Evolutionary conservation across 2,113 vertebrate species (phyloP).

Genomic region (Chiloscyllium plagiosum): DNA sequence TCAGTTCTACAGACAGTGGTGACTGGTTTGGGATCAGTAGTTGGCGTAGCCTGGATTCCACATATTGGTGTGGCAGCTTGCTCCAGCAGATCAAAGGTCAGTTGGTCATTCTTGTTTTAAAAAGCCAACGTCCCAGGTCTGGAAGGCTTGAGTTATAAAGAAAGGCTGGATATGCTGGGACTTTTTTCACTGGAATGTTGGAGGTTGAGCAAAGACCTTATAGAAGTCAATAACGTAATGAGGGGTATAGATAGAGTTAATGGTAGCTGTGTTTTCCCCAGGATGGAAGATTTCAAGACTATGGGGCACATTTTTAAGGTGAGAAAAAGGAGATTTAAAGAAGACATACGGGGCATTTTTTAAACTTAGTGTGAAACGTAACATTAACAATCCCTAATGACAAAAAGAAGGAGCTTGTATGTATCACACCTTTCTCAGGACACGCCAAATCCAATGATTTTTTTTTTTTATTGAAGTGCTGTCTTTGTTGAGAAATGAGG

Average conservation of each 20-base stretch:
- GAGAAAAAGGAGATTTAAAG: no score
- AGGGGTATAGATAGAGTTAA: no score
- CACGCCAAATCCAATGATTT: neutral
- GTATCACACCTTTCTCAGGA: neutral
- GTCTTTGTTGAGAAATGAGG: neutral
- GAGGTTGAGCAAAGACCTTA: no score
- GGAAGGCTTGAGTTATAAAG: no score
- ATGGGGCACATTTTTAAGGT: no score
- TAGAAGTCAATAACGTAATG: no score
- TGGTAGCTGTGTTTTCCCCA: no score
- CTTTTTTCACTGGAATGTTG: no score
- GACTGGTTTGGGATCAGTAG: conserved; percentile 63
- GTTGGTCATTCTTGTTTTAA: neutral
- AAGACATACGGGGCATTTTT: no score
- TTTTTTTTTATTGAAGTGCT: neutral
- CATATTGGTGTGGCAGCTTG: conserved; percentile 61
- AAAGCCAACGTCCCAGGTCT: neutral
- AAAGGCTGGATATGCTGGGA: no score
- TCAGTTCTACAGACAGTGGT: conserved; percentile 64
- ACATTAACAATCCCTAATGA: neutral
- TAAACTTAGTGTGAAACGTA: neutral
- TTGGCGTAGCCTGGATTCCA: conserved; percentile 63
- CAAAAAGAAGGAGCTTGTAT: neutral
- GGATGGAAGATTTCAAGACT: no score
- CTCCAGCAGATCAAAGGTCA: conserved; percentile 67